Base-by-base conservation (phyloP, 64 coral and sea anemone genomes). In the Astreopora myriophthalma region DNA sequence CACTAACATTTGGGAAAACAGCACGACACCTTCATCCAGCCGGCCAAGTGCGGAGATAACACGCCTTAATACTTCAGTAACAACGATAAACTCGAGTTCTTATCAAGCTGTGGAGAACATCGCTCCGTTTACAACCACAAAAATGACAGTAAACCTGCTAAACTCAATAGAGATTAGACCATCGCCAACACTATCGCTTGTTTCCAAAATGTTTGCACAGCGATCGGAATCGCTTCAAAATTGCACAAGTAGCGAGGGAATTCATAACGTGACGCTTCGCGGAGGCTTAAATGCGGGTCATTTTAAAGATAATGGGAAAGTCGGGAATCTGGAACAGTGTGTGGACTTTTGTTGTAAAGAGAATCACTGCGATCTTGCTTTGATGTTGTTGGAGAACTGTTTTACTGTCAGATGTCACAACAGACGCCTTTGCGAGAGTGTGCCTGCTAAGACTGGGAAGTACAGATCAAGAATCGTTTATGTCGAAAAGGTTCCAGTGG, bases 321-420 rank as follows among this genome's bases (percentile, higher is more conserved):
- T 90, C 13, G 5, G 7, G 14, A 86, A 75, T 22, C 37, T 75
- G 29, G 25, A 44, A 29, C 75, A 90, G 16, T 97, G 95, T 48
- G 64, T 78, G 8, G 75, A 79, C 6, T 76, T 85, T 60, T 97
- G 95, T 36, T 99, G 97, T 74, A 89, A 57, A 2, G 38, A 86
- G 11, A 22, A 42, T 46, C 81, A 93, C 31, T 99, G 97, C 63
- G 88, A 99, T 83, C 87, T 99, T 17, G 97, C 94, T 2, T 70
- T 99, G 85, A 74, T 99, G 49, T 48, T 99, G 33, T 78, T 95
- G 17, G 79, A 48, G 17, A 93, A 96, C 44, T 99, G 97, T 87
- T 99, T 95, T 44, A 71, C 92, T 5, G 88, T 99, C 20, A 29
- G 73, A 13, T 99, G 97, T 80, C 88, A 84, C 34, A 85, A 72